These are phyloP conservation scores for Apis florea DNA, from an alignment of 1,140 invertebrate genomes.

Conservation along the genomic window DNA sequence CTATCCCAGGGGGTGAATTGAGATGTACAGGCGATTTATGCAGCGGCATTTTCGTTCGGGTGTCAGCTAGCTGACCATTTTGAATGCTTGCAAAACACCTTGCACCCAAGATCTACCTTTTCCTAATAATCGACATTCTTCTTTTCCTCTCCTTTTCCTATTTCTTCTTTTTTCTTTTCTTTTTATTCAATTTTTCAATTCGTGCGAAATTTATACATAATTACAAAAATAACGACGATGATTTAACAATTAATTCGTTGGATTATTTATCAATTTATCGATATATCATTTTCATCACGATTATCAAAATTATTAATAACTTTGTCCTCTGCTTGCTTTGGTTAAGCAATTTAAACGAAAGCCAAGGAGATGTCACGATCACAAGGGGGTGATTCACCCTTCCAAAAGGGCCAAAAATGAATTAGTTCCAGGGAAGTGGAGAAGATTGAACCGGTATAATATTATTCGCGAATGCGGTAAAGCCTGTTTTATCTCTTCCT, in stretches of 20 bases:
- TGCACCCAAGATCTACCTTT: constrained; percentile 20
- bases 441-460: constrained; percentile 35
- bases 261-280: no score
- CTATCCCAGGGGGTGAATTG: constrained; percentile 74
- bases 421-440: constrained; percentile 36
- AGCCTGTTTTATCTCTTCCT: constrained; percentile 26
- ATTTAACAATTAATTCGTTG: no score
- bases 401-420: constrained; percentile 36
- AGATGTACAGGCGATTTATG: constrained; percentile 76
- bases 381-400: constrained; percentile 39
- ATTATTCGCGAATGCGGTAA: neutral
- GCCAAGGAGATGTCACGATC: neutral
- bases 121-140: neutral
- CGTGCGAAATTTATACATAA: no score
- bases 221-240: no score
- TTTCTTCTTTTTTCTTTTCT: neutral
- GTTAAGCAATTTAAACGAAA: constrained; percentile 11
- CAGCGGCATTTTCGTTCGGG: constrained; percentile 70
- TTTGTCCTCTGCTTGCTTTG: neutral
- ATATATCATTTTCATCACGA: no score
- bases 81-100: constrained; percentile 57
- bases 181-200: no score
- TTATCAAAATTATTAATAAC: neutral
- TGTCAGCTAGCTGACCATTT: constrained; percentile 64
- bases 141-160: neutral